These are phyloP conservation scores for Pelobates cultripes DNA, from an alignment of 2,797 vertebrate genomes.

Conservation along the genomic window DNA sequence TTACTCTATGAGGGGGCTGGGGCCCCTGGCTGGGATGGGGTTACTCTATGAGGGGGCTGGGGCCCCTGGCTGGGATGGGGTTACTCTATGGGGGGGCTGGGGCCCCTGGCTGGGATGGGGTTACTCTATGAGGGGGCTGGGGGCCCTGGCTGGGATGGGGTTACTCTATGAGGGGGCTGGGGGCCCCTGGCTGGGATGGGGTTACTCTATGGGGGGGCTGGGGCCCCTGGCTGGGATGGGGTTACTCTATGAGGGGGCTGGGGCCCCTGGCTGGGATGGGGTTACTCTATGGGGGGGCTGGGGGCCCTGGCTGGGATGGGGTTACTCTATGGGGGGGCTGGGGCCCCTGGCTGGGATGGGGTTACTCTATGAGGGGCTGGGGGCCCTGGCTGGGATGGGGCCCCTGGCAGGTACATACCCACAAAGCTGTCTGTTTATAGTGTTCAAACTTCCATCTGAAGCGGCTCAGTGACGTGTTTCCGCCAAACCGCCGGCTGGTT, in stretches of 20 bases:
- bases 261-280: no score
- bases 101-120: background rate
- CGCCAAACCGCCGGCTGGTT: conserved; percentile 52
- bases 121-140: background rate
- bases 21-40: no score
- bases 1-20: background rate
- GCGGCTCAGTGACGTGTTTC: conserved; percentile 57
- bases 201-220: background rate
- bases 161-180: background rate
- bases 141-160: background rate
- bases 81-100: background rate
- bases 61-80: background rate
- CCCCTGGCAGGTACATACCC: background rate
- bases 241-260: background rate
- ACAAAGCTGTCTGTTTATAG: conserved; percentile 31
- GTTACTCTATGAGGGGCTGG: background rate
- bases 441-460: conserved; percentile 66
- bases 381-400: background rate
- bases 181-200: background rate
- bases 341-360: background rate
- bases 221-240: no score
- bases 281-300: background rate
- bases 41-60: background rate
- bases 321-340: background rate
- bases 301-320: background rate